phyloP scores from a whole-genome alignment of 2,797 vertebrate genomes.

The Molossus alvarezi region DNA sequence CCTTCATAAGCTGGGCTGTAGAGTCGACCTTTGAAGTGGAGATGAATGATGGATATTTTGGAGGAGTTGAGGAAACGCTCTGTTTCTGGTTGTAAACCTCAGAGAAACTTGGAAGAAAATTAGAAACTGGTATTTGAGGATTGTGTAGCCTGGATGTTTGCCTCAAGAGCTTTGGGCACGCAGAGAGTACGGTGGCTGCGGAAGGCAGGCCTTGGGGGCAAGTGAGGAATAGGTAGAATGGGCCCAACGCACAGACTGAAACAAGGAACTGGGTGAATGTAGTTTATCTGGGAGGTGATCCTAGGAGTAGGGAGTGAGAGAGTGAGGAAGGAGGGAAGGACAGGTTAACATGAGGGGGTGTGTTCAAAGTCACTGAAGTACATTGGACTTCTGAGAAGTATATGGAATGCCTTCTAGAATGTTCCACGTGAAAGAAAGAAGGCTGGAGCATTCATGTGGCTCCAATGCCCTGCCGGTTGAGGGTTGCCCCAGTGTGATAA shows the following conservation, averaged over 20 bases:
- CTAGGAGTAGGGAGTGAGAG: background rate
- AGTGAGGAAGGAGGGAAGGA: background rate
- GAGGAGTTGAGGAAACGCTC: slow-evolving; percentile 12
- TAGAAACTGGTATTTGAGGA: background rate
- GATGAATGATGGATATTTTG: background rate
- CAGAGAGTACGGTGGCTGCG: background rate
- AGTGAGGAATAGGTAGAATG: background rate
- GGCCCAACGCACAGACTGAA: background rate
- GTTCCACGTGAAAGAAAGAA: background rate
- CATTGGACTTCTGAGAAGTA: background rate
- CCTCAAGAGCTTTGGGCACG: background rate
- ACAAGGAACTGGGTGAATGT: background rate
- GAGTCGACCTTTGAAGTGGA: background rate
- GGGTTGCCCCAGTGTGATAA: too few species aligned
- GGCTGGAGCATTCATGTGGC: background rate
- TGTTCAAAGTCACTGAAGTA: background rate
- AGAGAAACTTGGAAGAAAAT: slow-evolving; percentile 24
- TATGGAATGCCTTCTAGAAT: background rate
- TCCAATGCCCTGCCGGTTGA: background rate
- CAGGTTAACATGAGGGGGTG: background rate
- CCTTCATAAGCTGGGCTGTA: background rate
- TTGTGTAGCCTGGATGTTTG: background rate
- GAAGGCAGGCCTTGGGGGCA: background rate
- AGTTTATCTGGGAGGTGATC: background rate
- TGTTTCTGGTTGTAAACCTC: background rate